Conservation (phyloP, 2,888 invertebrate genomes). For the Drosophila kokeensis region DNA sequence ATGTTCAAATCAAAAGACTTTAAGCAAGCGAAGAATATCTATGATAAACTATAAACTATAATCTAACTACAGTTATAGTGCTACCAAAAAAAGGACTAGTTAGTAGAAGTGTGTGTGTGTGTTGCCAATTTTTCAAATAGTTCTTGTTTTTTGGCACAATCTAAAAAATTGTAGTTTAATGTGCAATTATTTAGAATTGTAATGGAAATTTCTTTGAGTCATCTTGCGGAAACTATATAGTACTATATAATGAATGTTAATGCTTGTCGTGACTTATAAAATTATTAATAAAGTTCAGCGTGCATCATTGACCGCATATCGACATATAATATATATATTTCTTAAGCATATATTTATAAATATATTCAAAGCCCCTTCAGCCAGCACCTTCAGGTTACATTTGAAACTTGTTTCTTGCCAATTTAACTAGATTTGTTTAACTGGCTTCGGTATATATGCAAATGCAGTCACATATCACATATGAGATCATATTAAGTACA, state of each 20-base stretch:
- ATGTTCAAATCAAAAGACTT: not conserved
- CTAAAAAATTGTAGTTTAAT: accelerated
- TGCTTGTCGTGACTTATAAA: slow-evolving; percentile 23
- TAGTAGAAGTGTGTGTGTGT: not conserved
- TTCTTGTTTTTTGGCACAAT: no score
- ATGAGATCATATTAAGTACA: not conserved
- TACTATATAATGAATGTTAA: not conserved
- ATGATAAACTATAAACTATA: no score
- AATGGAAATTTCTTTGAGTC: not conserved
- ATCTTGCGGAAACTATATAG: not conserved
- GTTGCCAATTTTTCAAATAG: not conserved
- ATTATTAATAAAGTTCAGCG: slow-evolving; percentile 20
- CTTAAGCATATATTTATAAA: not conserved
- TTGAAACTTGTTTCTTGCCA: slow-evolving; percentile 24
- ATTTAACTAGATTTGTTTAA: slow-evolving; percentile 1
- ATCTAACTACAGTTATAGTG: no score
- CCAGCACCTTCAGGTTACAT: not conserved
- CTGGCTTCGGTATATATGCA: not conserved
- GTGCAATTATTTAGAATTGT: not conserved
- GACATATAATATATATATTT: not conserved
- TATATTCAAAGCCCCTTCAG: not conserved
- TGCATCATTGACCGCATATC: not conserved
- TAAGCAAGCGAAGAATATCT: not conserved
- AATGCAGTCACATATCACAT: not conserved
- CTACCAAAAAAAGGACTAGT: not conserved